These are phyloP conservation scores for Yponomeuta malinellus DNA, from an alignment of 2,888 invertebrate genomes.

Conservation along the genomic window DNA sequence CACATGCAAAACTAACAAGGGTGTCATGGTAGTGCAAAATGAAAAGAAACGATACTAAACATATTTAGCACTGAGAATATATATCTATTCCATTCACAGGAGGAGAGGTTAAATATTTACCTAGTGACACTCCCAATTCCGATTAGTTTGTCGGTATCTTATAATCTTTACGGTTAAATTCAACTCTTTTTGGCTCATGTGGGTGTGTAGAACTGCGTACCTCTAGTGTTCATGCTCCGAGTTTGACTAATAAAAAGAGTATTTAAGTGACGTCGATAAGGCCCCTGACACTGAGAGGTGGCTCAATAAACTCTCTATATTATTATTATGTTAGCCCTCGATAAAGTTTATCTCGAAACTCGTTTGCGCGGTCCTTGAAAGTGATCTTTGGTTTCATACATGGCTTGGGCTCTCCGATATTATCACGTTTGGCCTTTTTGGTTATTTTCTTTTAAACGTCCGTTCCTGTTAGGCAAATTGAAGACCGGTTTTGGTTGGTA, in stretches of 20 bases:
- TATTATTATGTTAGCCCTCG: constrained; percentile 63
- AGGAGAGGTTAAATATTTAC: no score
- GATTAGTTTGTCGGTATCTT: not conserved
- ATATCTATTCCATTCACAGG: no score
- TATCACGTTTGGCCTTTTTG: not conserved
- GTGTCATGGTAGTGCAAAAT: no score
- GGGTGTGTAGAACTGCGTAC: not conserved
- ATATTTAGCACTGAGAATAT: no score
- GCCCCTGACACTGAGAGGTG: constrained; percentile 21
- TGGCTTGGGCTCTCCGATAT: not conserved
- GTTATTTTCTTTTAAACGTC: not conserved
- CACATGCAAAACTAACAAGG: no score
- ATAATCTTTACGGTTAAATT: not conserved
- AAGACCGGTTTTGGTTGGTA: not conserved
- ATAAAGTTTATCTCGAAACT: constrained; percentile 43
- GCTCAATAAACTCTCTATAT: constrained; percentile 70
- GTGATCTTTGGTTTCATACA: constrained; percentile 10
- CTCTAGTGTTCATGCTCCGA: not conserved
- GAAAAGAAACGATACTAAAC: no score
- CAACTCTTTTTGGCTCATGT: not conserved
- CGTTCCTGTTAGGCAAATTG: not conserved
- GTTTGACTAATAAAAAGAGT: constrained; percentile 68
- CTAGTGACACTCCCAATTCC: no score
- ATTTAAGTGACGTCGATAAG: constrained; percentile 73
- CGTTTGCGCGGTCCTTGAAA: not conserved